A percentile compares a stretch with the other conserved stretches of the same genome.
These are phyloP conservation scores for Pygoscelis adeliae DNA, from an alignment of 2,113 vertebrate species.

Conservation along the genomic window DNA sequence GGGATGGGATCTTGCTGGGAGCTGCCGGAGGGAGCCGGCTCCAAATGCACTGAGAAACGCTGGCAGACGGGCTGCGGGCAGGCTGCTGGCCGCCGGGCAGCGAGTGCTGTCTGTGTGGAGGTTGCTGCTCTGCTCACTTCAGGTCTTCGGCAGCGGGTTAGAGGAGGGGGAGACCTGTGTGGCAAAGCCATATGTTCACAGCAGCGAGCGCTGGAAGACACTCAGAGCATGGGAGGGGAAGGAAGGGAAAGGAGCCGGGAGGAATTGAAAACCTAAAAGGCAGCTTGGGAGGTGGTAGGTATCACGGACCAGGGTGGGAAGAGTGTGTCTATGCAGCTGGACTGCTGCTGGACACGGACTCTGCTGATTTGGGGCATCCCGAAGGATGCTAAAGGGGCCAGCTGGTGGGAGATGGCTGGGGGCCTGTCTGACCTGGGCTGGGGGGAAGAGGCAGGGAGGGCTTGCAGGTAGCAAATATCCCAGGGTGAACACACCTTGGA, in stretches of 20 bases:
- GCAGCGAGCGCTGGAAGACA: neutral
- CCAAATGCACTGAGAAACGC: neutral
- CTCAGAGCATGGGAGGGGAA: neutral
- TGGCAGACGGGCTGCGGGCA: fast-evolving
- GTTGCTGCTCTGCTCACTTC: neutral
- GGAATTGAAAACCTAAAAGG: neutral
- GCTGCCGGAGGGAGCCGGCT: neutral
- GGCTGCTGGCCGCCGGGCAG: neutral
- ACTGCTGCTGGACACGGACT: neutral
- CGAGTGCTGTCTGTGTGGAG: neutral
- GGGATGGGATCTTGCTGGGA: neutral
- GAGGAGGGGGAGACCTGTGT: neutral
- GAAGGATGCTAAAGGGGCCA: neutral
- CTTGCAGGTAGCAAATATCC: neutral
- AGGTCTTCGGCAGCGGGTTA: neutral
- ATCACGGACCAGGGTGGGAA: neutral
- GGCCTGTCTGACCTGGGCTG: neutral
- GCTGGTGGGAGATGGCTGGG: neutral
- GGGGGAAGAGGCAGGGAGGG: neutral
- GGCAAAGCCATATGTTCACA: neutral
- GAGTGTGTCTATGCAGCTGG: neutral
- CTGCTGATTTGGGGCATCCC: neutral
- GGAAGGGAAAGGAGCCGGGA: neutral
- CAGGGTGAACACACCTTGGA: neutral
- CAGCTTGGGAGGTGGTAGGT: neutral